Base-by-base conservation (phyloP, 2,888 invertebrate species). In the Ormyrus thymus region DNA sequence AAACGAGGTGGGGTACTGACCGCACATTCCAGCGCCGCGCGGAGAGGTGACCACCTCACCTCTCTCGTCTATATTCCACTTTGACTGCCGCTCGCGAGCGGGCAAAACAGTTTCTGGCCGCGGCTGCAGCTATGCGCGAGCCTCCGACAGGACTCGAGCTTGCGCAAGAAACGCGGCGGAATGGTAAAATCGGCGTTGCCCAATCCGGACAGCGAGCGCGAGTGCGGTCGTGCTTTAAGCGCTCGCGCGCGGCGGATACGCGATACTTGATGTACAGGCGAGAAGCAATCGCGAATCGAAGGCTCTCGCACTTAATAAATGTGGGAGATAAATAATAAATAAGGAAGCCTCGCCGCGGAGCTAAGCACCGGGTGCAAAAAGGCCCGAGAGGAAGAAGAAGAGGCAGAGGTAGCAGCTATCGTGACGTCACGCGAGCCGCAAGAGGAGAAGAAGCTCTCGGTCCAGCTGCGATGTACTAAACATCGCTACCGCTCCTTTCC, bases 1-100 rank as follows among this genome's bases (percentile, higher is more conserved):
- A 78, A 73, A 76, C 76, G 77, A 83, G 81, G 82, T 81, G 75
- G 76, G 70, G 77, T 78, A 78, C 73, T 73, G 78, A 78, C 68
- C 78, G 78, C 68, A 59, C 78, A 78, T 78, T 78, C 78, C 78
- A 68, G 59, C 72, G 29, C 79, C 74, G 79, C 75, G 64, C 68
- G 76, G 8, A 29, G 77, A 76, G 79, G 77, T 79, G 68, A 81
- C 81, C 81, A 80, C 65, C 65, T 77, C 64, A 51, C 58, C 53
- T 65, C 64, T 65, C 76, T 29, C 69, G 65, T 58, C 53, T 55
- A 55, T 69, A 69, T 62, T 58, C 70, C 55, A 71, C 76, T 76
- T 69, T 62, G 76, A 76, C 15, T 70, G 62, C 10, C 73, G 48
- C 43, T 43, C 48, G 45, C 48, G 68, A 43, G 50, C 61, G 29